Evolutionary conservation across 2,797 vertebrate genomes (phyloP), one percentile per base, ranked within the genome.

Genomic region (Eidolon dupreanum): DNA sequence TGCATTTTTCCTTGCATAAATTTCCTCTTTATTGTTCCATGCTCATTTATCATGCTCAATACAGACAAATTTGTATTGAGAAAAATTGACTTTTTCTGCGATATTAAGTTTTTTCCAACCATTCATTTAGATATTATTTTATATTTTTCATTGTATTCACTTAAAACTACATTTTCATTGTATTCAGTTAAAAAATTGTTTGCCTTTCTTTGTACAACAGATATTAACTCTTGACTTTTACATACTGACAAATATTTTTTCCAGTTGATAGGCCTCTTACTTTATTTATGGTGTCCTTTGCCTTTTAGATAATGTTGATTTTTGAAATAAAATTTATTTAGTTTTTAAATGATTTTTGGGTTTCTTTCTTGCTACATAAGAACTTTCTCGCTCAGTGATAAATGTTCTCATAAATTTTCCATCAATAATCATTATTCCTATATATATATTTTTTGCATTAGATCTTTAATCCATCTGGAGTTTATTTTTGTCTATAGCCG

Each of bases 401-500:
- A 90, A 89, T 84, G 78, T 63, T 83, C 43, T 84, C 20, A 26
- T 59, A 78, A 81, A 59, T 73, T 90, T 94, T 90, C 43, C 61
- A 16, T 70, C 61, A 65, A 55, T 87, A 74, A 77, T 75, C 17
- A 68, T 73, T 94, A 68, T 68, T 94, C 20, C 28, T 97, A 86
- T 81, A 33, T 55, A 33, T 94, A 84, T 73, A 53, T 79, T 93
- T 85, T 88, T 92, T 31, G 55, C 49, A 77, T 75, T 92, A 82
- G 55, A 88, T 85, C 65, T 85, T 94, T 93, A 97, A 75, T 93
- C 36, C 38, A 46, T 38, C 19, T 90, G 70, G 93, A 90, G 94
- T 96, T 96, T 97, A 95, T 96, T 97, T 97, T 97, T 90, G 57
- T 95, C 61, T 93, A 73, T 66, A 57, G 83, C 43, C 71, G 26